Evolutionary conservation across 2,888 invertebrate genomes (phyloP), one percentile per base, ranked within the genome.

Genomic region (Frankliniella fusca): DNA sequence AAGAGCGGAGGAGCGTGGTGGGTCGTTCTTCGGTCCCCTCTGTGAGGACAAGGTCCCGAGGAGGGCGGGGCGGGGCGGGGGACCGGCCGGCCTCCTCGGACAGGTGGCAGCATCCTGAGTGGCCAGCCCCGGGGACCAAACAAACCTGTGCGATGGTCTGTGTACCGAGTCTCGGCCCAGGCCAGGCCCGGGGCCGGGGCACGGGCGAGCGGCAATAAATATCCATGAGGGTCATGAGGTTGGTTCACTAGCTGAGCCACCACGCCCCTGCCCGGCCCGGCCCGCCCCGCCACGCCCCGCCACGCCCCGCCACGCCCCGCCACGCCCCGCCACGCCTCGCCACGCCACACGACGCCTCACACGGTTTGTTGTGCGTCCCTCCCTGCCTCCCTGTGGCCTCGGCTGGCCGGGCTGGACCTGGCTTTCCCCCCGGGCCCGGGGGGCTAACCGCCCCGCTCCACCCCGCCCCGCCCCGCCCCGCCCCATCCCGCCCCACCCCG

Each of bases 201-300:
- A 2, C 38, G 5, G 38, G 38, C 38, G 38, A 38, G 38, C 2
- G 70, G 70, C 70, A 76, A 76, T 76, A 76, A 76, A 76, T 76
- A 76, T 76, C 70, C 70, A 76, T 76, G 70, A 76, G 70, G 70
- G 70, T 76, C 70, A 76, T 76, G 70, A 76, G 27, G 70, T 27
- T n/a, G 70, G 70, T 76, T 76, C 70, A 76, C 70, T 76, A 76
- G 70, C 70, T 38, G 38, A 38, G 38, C 54, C 54, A 15, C 54
- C 54, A 1, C 54, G 12, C 54, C 8, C 54, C 54, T 2, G 5
- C 8, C 54, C 54, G 8, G 1, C 15, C 54, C 54, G n/a, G n/a
- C n/a, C n/a, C n/a, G 54, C 54, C 12, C 15, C 54, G 54, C 54
- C 54, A 54, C 8, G 54, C 54, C 15, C 15, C 54, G 54, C 50